A percentile compares a stretch with the other conserved stretches of the same genome.
Conservation (phyloP, 2,113 vertebrate genomes). For the Dolichallabes microphthalmus region DNA sequence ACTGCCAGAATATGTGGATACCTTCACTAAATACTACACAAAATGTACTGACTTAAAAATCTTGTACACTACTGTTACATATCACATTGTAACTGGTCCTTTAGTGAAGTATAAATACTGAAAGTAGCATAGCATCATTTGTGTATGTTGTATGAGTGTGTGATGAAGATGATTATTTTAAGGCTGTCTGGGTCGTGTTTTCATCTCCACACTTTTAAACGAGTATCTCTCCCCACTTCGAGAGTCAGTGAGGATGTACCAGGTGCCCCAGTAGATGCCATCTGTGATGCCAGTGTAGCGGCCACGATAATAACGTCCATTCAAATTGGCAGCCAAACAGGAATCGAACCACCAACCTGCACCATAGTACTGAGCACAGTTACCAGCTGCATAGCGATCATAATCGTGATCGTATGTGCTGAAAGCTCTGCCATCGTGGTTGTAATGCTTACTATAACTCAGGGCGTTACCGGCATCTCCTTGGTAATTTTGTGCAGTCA, state of each 20-base stretch:
- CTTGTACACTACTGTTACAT: not conserved
- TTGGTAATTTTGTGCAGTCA: constrained; percentile 74
- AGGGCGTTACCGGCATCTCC: constrained; percentile 78
- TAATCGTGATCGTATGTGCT: constrained; percentile 75
- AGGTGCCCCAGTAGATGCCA: constrained; percentile 80
- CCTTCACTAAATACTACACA: not conserved
- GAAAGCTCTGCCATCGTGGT: constrained; percentile 77
- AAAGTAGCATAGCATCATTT: not conserved
- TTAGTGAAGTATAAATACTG: not conserved
- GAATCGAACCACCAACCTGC: constrained; percentile 81
- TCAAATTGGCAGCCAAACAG: constrained; percentile 79
- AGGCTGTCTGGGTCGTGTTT: constrained; percentile 65
- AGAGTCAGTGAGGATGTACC: constrained; percentile 79
- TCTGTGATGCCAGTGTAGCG: constrained; percentile 77
- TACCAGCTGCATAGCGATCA: constrained; percentile 73
- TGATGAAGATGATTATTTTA: not conserved
- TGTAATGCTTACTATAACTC: constrained; percentile 79
- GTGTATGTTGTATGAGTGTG: constrained; percentile 35
- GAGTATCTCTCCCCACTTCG: constrained; percentile 76
- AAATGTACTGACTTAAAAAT: constrained; percentile 2
- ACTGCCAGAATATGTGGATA: not conserved
- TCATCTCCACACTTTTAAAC: constrained; percentile 77
- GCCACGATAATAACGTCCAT: constrained; percentile 73
- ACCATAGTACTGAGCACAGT: constrained; percentile 77
- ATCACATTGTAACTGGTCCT: not conserved